Conservation (phyloP, 2,797 vertebrate genomes). For the Esox masquinongy region DNA sequence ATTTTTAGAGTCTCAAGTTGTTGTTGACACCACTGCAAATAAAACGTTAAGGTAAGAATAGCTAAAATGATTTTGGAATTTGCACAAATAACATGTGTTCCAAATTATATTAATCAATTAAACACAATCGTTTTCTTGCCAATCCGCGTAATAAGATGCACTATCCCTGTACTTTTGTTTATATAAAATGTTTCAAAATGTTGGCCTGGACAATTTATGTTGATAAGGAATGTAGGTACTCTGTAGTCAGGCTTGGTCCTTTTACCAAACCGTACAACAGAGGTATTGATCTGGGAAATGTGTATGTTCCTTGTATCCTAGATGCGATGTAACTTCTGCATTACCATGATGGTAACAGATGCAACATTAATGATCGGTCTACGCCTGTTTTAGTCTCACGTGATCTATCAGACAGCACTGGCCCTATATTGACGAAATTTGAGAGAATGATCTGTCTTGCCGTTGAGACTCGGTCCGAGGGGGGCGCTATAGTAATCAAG, state of each 20-base stretch:
- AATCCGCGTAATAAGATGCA: not conserved
- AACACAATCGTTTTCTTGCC: constrained; percentile 23
- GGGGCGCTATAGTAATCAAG: too few species aligned
- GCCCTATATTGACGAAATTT: too few species aligned
- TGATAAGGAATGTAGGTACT: not conserved
- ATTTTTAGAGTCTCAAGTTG: not conserved
- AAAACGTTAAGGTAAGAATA: not conserved
- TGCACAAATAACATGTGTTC: not conserved
- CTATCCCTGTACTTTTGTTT: constrained; percentile 15
- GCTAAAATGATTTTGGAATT: not conserved
- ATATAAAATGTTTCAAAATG: constrained; percentile 57
- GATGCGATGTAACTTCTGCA: too few species aligned
- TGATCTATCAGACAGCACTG: too few species aligned
- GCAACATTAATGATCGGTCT: too few species aligned
- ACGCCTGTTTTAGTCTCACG: too few species aligned
- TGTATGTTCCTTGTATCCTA: constrained; percentile 39
- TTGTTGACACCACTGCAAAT: not conserved
- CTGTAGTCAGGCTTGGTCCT: not conserved
- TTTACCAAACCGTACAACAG: constrained; percentile 69
- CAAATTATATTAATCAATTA: not conserved
- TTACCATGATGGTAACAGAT: too few species aligned
- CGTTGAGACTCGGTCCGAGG: too few species aligned
- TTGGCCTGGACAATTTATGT: not conserved
- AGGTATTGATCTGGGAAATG: constrained; percentile 43
- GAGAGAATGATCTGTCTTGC: too few species aligned